Base-by-base conservation (phyloP, 2,888 invertebrate species). In the Ormyrus thymus region DNA sequence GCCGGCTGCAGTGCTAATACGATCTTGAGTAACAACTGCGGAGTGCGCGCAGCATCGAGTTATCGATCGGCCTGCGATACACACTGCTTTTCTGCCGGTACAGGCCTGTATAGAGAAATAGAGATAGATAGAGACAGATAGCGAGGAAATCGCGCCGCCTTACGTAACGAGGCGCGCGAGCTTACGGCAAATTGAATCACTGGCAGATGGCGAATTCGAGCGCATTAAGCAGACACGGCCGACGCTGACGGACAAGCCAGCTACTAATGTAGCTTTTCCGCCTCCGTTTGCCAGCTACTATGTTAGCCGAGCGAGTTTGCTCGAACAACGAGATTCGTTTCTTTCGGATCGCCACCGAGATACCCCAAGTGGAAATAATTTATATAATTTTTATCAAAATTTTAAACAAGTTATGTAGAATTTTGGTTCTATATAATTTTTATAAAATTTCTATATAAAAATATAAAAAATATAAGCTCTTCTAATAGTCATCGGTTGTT, bases 161-260 rank as follows among this genome's bases (percentile, higher is more conserved):
- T 85, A 85, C 86, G 86, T 86, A 85, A 87, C 86, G 84, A 87
- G 85, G 84, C 8, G 15, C 84, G 85, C 8, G 15, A 84, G 85
- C 83, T 86, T 84, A 86, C 84, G 82, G 85, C 84, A 84, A 84
- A 85, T 85, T 87, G 85, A 87, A 86, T 84, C 13, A 43, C n/a
- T 84, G 85, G 86, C 84, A 84, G 84, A 83, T 86, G 81, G 85
- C 86, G 86, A 85, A 65, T 29, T 4, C 62, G 48, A n/a, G 70
- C 72, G 76, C 59, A 78, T 78, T 81, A 66, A 80, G 76, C 64
- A 75, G 74, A n/a, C 13, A 56, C 15, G 62, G 46, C 15, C 15
- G 61, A 43, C n/a, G 61, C 43, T 43, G 11, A 7, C 66, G 53
- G n/a, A 29, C 66, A 53, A 51, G 43, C 48, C 13, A 53, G 43